phyloP scores from a whole-genome alignment of 2,888 invertebrate genomes.

The Daptonema setosum region DNA sequence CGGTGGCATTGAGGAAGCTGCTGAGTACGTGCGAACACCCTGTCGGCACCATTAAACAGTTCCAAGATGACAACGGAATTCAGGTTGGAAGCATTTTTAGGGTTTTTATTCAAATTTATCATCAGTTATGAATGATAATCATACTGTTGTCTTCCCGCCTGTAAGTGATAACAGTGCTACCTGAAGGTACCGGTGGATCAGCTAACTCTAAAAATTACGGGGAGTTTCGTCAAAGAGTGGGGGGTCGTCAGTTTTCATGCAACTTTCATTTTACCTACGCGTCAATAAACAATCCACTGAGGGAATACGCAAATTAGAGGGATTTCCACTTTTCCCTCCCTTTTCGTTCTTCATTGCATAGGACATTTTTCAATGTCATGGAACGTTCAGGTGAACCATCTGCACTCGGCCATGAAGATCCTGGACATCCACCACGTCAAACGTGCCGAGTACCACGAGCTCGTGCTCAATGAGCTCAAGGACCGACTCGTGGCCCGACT shows the following conservation, averaged over 20 bases:
- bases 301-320: too few species aligned
- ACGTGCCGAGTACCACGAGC: conserved; percentile 76
- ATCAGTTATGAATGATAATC: not conserved
- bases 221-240: too few species aligned
- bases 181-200: too few species aligned
- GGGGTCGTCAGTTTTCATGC: too few species aligned
- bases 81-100: conserved; percentile 17
- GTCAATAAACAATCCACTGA: too few species aligned
- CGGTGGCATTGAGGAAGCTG: conserved; percentile 63
- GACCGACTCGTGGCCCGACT: not conserved
- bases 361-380: too few species aligned
- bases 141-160: too few species aligned
- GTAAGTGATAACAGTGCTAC: too few species aligned
- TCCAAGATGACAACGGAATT: conserved; percentile 71
- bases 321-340: too few species aligned
- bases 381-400: conserved; percentile 49
- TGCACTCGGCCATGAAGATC: conserved; percentile 77
- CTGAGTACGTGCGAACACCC: conserved; percentile 87
- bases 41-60: conserved; percentile 88
- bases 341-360: too few species aligned
- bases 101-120: not conserved
- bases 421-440: conserved; percentile 79
- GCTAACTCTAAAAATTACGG: too few species aligned
- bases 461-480: conserved; percentile 39
- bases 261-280: too few species aligned